phyloP scores from a whole-genome alignment of 2,797 vertebrate species.

The Gambelia wislizenii region DNA sequence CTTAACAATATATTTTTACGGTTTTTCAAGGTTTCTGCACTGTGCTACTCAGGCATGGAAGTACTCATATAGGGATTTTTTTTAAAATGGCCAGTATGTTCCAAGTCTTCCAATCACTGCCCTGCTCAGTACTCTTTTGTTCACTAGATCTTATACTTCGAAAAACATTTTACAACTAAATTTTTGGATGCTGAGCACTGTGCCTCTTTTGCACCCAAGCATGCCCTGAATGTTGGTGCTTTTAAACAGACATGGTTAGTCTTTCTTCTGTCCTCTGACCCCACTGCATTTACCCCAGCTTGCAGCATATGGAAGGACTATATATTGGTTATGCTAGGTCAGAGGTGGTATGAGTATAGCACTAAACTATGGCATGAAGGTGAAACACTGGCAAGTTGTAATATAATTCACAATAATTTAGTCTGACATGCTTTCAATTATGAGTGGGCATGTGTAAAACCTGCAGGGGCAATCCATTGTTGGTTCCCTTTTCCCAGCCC shows the following conservation, averaged over 20 bases:
- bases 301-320: not conserved
- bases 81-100: not conserved
- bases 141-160: not conserved
- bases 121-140: not conserved
- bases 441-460: not conserved
- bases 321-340: not conserved
- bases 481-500: not conserved
- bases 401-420: not conserved
- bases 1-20: not conserved
- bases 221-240: not conserved
- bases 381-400: not conserved
- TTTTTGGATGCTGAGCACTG: not conserved
- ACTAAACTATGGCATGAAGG: not conserved
- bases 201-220: not conserved
- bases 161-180: not conserved
- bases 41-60: not conserved
- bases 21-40: not conserved
- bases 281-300: too few relatives aligned
- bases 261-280: too few relatives aligned
- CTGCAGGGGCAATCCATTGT: not conserved
- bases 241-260: not conserved
- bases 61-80: not conserved
- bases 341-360: not conserved
- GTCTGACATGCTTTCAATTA: conserved; percentile 3
- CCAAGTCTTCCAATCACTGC: not conserved